Percentiles rank a stretch among this genome's conserved stretches.
These are phyloP conservation scores for Oncorhynchus mykiss DNA, from an alignment of 2,113 vertebrate genomes.

Conservation along the genomic window DNA sequence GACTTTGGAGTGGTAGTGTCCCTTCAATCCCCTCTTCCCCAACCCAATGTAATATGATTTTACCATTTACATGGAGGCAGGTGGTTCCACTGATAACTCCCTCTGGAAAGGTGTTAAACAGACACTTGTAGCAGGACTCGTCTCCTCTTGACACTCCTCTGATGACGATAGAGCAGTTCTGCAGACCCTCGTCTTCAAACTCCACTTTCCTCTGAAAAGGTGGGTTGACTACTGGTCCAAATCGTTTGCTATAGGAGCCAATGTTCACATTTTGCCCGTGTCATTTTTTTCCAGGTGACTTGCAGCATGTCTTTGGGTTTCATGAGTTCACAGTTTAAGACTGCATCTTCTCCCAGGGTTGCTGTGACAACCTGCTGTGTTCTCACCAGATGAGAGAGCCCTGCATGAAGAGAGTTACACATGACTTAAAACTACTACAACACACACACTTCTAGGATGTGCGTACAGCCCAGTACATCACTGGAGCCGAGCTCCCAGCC, in stretches of 20 bases:
- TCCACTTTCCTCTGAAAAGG: constrained; percentile 1
- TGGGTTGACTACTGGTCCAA: not conserved
- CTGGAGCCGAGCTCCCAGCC: no score
- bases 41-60: not conserved
- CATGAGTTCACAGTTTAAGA: no score
- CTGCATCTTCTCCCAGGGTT: no score
- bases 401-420: not conserved
- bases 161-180: constrained; percentile 8
- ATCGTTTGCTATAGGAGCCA: not conserved
- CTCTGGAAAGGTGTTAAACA: constrained; percentile 21
- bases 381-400: no score
- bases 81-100: constrained; percentile 1
- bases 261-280: constrained; percentile 3
- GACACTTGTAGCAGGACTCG: constrained; percentile 19
- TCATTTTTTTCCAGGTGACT: not conserved
- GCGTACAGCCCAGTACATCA: no score
- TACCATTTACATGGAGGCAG: constrained; percentile 28
- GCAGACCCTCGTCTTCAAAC: not conserved
- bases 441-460: no score
- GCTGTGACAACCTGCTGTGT: no score
- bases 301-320: no score
- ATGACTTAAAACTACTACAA: not conserved
- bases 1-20: no score
- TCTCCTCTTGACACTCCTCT: constrained; percentile 3
- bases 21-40: no score